These are phyloP conservation scores for Falcaria lacertinaria DNA, from an alignment of 2,888 invertebrate species.

Conservation along the genomic window DNA sequence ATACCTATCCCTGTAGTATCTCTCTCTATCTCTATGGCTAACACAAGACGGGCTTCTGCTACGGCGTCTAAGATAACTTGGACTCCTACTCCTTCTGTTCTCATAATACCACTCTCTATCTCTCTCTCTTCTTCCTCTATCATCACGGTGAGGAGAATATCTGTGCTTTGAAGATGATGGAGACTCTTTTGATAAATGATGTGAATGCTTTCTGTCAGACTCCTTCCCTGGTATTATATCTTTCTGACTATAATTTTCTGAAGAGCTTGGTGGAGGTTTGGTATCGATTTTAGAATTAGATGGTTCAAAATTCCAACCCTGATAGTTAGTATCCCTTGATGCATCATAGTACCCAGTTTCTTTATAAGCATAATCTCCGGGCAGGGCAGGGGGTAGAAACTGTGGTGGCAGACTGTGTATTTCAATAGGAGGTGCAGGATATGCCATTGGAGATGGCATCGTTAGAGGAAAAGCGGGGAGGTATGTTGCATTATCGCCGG, in stretches of 20 bases:
- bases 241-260: not conserved
- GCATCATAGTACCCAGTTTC: not conserved
- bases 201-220: constrained; percentile 3
- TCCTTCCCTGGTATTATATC: constrained; percentile 8
- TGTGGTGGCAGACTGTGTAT: constrained; percentile 22
- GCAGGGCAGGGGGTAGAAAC: constrained; percentile 16
- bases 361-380: constrained; percentile 16
- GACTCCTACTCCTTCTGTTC: constrained; percentile 33
- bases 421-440: constrained; percentile 19
- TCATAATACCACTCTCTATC: constrained; percentile 27
- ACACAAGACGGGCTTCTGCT: constrained; percentile 29
- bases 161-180: constrained; percentile 20
- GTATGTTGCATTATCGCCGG: constrained; percentile 12
- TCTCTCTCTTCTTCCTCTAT: constrained; percentile 20
- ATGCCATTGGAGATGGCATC: constrained; percentile 30
- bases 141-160: constrained; percentile 31
- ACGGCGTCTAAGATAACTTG: constrained; percentile 17
- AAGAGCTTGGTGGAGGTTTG: not conserved
- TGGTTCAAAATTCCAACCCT: not conserved
- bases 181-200: constrained; percentile 6
- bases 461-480: constrained; percentile 6
- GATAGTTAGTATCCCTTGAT: not conserved
- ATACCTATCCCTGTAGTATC: constrained; percentile 31
- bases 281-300: not conserved
- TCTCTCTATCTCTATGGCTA: constrained; percentile 31